Evolutionary conservation across 1,140 invertebrate genomes (phyloP).

Genomic region (Cecropterus lyciades): DNA sequence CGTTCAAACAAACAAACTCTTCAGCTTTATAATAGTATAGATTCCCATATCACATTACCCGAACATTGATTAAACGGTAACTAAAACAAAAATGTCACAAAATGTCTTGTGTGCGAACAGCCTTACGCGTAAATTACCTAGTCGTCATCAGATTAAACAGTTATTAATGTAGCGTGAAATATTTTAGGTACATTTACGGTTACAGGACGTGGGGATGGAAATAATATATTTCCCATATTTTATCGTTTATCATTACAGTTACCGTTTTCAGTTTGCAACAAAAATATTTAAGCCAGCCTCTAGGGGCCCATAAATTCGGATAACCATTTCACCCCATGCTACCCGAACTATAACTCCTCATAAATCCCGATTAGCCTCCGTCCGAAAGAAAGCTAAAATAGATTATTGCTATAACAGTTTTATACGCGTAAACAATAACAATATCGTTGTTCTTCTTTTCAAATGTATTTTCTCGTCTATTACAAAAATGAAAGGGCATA

Average conservation of each 20-base stretch:
- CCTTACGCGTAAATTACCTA: constrained; percentile 4
- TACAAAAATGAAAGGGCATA: too few relatives aligned
- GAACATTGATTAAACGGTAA: neutral
- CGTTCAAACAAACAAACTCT: too few relatives aligned
- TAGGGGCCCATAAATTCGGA: constrained; percentile 67
- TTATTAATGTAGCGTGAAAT: constrained; percentile 20
- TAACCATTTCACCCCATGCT: constrained; percentile 62
- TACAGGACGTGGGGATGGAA: constrained; percentile 20
- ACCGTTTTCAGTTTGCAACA: constrained; percentile 51
- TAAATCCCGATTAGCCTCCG: constrained; percentile 65
- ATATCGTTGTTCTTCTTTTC: too few relatives aligned
- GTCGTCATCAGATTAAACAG: constrained; percentile 23
- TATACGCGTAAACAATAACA: constrained; percentile 13
- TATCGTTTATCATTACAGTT: constrained; percentile 46
- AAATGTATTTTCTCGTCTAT: too few relatives aligned
- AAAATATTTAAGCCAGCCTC: constrained; percentile 61
- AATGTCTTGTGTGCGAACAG: neutral
- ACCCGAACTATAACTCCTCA: constrained; percentile 46
- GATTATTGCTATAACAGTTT: constrained; percentile 44
- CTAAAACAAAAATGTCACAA: neutral
- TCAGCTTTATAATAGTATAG: too few relatives aligned
- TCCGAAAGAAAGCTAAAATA: constrained; percentile 58
- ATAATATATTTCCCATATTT: constrained; percentile 19
- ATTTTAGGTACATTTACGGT: constrained; percentile 29
- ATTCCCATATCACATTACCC: neutral